Base-by-base conservation (phyloP, 2,888 invertebrate genomes). In the Agrochola lychnidis region DNA sequence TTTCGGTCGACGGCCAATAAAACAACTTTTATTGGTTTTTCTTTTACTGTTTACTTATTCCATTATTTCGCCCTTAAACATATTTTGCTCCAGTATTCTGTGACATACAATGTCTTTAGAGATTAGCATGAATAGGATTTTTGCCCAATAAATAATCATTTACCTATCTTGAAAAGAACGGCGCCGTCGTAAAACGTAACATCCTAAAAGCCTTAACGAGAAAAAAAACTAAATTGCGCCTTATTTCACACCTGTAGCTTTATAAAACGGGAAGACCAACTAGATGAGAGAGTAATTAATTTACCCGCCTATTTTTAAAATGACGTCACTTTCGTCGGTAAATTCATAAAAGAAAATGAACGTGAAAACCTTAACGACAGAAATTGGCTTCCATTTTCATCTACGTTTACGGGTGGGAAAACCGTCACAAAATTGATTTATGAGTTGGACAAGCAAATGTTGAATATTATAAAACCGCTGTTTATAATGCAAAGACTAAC, bases 11-110 rank as follows among this genome's bases (percentile, higher is more conserved):
- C 89, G 86, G 87, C 90, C 90, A 91, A 92, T 94, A 94, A 94
- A 94, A 93, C 91, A 93, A 94, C 91, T 94, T 95, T 94, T 94
- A 95, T 94, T 92, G 91, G 90, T 92, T 93, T 93, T 91, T 89
- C 90, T 92, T 94, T 94, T 91, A 93, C 91, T 90, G 90, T 91
- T 92, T 90, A 90, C 89, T 92, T 90, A 90, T 92, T 92, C 88
- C 89, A 88, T 91, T 90, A 73, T 90, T 91, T 90, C 85, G 88
- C 78, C 79, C 82, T 89, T 87, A 88, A 90, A 91, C 71, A 91
- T 91, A 89, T 88, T 90, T 89, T 77, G 14, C 36, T 70, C 81
- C 73, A 74, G 70, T 86, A 82, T 81, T 87, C 80, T 77, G 70
- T 75, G 64, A 75, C 82, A 77, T 77, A 69, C 64, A 75, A 81